Evolutionary conservation across 2,113 vertebrate genomes (phyloP), one percentile per base, ranked within the genome.

Genomic region (Gopherus flavomarginatus): DNA sequence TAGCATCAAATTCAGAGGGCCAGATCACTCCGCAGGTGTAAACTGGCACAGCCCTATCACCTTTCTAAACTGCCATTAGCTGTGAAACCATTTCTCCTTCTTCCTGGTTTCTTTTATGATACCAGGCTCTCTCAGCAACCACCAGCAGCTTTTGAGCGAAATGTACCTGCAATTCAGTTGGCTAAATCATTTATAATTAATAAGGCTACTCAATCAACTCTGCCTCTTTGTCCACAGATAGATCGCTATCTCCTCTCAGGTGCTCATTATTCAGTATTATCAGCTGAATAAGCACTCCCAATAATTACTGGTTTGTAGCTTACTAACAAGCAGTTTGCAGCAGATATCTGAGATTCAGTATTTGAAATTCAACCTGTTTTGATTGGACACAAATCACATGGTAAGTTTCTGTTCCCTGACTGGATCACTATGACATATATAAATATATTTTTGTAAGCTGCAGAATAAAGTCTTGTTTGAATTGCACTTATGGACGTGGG

Each of bases 201-300:
- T 78, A 65, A 96, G 94, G 83, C 81, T 95, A 54, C 83, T 8
- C 0, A 57, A 83, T 93, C 90, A 94, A 97, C 93, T 96, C 87
- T n/a, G 81, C 87, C 87, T 95, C 83, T 2, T 95, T 89, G 92
- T 93, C 96, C 88, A 96, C 77, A 3, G 84, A 96, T 85, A 97
- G 96, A 97, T 93, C 89, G 81, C 87, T 95, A 94, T 59, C 93
- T 95, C 94, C 92, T 94, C 89, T 90, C 78, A 89, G 88, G 65
- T 96, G 93, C 95, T 96, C 93, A 90, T 90, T 95, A 85, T 90
- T 91, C 86, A 87, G 72, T 93, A 47, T 44, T 19, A 91, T 88
- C 91, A 93, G 65, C 90, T 97, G 94, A 97, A 96, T 97, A 97
- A 97, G 93, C 93, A 86, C 93, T 97, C 94, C 26, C 95, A 27